Conservation (phyloP, 2,888 invertebrate genomes). For the Apomyelois bistriatella region DNA sequence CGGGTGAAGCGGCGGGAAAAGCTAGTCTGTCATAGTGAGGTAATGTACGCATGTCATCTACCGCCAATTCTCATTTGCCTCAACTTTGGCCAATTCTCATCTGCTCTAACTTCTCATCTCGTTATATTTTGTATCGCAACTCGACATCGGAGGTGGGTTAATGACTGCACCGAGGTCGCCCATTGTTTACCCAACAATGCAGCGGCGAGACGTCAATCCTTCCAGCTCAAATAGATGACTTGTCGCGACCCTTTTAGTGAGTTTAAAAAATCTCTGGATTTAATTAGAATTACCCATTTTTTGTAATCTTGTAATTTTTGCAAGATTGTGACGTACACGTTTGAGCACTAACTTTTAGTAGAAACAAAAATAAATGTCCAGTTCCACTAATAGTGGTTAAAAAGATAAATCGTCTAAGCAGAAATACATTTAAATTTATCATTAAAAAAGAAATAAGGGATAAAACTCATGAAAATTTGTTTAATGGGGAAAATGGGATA, state of each 20-base stretch:
- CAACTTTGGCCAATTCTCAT: too few species aligned
- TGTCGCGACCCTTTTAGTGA: conserved; percentile 54
- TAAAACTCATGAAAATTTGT: not conserved
- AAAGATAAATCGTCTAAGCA: too few species aligned
- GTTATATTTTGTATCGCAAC: not conserved
- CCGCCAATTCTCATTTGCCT: too few species aligned
- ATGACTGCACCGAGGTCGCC: conserved; percentile 69
- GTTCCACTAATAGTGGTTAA: too few species aligned
- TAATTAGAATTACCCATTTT: conserved; percentile 18
- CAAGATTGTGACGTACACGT: too few species aligned
- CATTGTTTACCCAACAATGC: conserved; percentile 78
- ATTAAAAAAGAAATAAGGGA: not conserved
- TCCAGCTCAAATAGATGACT: conserved; percentile 64
- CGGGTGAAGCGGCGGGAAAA: too few species aligned
- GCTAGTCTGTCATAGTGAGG: too few species aligned
- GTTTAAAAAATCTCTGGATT: conserved; percentile 42
- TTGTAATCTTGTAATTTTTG: too few species aligned
- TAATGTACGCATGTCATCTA: too few species aligned
- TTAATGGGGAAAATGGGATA: not conserved
- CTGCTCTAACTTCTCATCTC: not conserved
- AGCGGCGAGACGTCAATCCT: conserved; percentile 62
- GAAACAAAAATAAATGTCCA: too few species aligned
- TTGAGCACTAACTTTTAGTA: too few species aligned
- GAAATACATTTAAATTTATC: too few species aligned
- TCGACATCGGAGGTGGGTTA: conserved; percentile 69